Evolutionary conservation across 1,140 invertebrate species (phyloP).

Genomic region (Antheraea pernyi): DNA sequence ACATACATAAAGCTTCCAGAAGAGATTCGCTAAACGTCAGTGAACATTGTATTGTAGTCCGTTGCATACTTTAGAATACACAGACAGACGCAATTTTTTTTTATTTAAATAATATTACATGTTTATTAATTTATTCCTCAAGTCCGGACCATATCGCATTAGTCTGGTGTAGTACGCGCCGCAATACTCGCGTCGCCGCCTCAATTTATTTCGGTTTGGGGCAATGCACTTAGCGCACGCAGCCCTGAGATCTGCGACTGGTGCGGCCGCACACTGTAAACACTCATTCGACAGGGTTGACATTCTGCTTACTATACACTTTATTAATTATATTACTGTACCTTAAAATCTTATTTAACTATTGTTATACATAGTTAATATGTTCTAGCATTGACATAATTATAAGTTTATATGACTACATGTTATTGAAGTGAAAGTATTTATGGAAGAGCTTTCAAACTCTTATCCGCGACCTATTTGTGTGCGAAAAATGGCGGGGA

Average conservation of each 20-base stretch:
- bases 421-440: too few relatives aligned
- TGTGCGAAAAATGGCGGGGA: too few relatives aligned
- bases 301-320: not conserved
- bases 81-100: too few relatives aligned
- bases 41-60: too few relatives aligned
- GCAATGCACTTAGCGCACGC: conserved; percentile 69
- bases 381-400: too few relatives aligned
- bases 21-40: too few relatives aligned
- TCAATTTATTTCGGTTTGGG: conserved; percentile 76
- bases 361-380: too few relatives aligned
- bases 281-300: conserved; percentile 28
- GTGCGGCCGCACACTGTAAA: conserved; percentile 47
- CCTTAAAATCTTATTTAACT: not conserved
- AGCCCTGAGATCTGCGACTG: conserved; percentile 56
- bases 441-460: too few relatives aligned
- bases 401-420: too few relatives aligned
- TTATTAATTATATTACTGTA: not conserved
- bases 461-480: too few relatives aligned
- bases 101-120: not conserved
- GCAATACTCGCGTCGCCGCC: conserved; percentile 49
- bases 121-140: not conserved
- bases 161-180: conserved; percentile 1
- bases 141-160: not conserved
- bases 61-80: too few relatives aligned
- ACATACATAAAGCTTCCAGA: too few relatives aligned